Conservation (phyloP, 2,888 invertebrate species). For the Schizaphis graminum region DNA sequence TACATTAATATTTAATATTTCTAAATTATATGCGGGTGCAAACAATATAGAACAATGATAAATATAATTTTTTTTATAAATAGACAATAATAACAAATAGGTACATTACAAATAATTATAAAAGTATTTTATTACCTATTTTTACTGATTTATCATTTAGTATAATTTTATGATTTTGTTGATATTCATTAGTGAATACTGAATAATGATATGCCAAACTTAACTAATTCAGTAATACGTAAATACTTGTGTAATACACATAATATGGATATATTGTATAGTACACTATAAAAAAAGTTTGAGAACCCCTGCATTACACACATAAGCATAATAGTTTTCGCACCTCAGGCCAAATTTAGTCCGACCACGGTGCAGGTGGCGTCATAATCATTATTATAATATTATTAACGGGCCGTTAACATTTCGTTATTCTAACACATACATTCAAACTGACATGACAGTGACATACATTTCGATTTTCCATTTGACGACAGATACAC, state of each 20-base stretch:
- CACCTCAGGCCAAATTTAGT: neutral
- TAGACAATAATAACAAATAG: neutral
- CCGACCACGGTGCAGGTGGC: neutral
- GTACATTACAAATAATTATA: neutral
- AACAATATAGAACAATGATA: neutral
- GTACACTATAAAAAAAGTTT: neutral
- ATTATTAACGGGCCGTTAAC: slow-evolving; percentile 8
- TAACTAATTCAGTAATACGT: neutral
- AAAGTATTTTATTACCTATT: neutral
- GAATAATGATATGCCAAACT: neutral
- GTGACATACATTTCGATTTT: neutral
- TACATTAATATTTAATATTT: neutral
- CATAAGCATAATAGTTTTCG: neutral
- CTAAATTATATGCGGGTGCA: neutral
- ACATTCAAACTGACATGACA: neutral
- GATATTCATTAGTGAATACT: neutral
- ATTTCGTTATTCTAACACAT: slow-evolving; percentile 5
- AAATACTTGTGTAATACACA: neutral
- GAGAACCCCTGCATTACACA: neutral
- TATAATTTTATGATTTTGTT: neutral
- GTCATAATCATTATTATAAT: slow-evolving; percentile 22
- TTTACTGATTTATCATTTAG: neutral
- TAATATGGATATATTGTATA: neutral
- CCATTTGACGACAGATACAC: neutral
- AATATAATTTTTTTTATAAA: neutral